Evolutionary conservation across 2,113 vertebrate genomes (phyloP), one percentile per base, ranked within the genome.

Genomic region (Nothoprocta pentlandii): DNA sequence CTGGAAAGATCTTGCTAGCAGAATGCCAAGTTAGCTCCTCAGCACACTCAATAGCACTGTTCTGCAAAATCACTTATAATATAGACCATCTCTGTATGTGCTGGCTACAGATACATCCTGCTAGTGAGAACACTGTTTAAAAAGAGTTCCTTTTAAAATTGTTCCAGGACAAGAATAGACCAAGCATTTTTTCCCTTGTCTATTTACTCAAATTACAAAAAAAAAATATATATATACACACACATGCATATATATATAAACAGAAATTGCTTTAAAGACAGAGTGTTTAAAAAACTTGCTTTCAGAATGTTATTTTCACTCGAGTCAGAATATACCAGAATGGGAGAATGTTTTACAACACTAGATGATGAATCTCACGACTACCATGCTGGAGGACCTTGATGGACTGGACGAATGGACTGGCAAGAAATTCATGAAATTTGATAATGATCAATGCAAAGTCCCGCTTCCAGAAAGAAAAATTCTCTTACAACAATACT

Each of bases 81-180:
- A 92, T 53, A 94, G 83, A 81, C 42, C 34, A 90, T 89, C 80
- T 81, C 88, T 90, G 64, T 93, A 44, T 90, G 64, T 89, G 66
- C 89, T 95, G 92, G 90, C 83, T 53, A 93, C 51, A 84, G 74
- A 90, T 53, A 92, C 77, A 96, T 93, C 88, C 92, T 94, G 85
- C 69, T 89, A 88, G 86, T 51, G 71, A 95, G 76, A 95, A 78
- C 61, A 80, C 36, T 63, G 46, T 88, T 94, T 86, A 61, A 94
- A 58, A 96, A 92, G n/a, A 80, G 63, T 85, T 93, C 56, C 36
- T 94, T 88, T 83, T 10, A 85, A 92, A 94, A 94, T 46, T 16
- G 83, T 95, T 94, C 86, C 92, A 88, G 59, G 56, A 78, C 61
- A 80, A 93, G 80, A 90, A 96, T 61, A 94, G 76, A 92, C 5